phyloP scores from a whole-genome alignment of 2,797 vertebrate species.

The Threskiornis aethiopicus region DNA sequence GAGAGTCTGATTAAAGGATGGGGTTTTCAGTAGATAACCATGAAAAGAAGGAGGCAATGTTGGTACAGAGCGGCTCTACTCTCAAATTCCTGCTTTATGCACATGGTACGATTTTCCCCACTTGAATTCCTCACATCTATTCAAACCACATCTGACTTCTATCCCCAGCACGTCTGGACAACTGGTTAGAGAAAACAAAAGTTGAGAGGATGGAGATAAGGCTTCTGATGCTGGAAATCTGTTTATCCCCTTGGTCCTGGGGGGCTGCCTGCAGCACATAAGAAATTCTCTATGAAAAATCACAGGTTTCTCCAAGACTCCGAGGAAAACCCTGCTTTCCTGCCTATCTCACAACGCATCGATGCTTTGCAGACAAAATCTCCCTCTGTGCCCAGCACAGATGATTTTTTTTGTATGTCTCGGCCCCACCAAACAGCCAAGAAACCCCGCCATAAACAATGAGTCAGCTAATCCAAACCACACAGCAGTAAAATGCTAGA shows the following conservation, averaged over 20 bases:
- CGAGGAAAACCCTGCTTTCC: background rate
- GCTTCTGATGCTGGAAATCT: background rate
- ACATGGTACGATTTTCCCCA: background rate
- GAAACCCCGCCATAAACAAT: constrained; percentile 25
- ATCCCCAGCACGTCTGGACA: background rate
- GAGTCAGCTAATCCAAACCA: constrained; percentile 60
- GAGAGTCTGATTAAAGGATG: background rate
- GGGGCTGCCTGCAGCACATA: background rate
- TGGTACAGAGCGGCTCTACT: rapidly evolving
- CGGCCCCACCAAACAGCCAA: background rate
- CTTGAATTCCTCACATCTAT: background rate
- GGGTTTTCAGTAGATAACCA: background rate
- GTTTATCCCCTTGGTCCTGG: rapidly evolving
- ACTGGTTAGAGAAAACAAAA: background rate
- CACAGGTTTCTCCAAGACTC: background rate
- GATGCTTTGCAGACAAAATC: background rate
- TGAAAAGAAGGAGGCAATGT: background rate
- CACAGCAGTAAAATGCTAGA: background rate
- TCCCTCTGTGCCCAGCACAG: background rate
- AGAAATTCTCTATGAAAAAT: background rate
- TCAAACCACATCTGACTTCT: constrained; percentile 2
- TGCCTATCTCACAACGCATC: background rate
- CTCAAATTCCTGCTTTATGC: background rate
- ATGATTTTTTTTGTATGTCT: background rate
- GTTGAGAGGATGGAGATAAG: constrained; percentile 1